These are phyloP conservation scores for Pholis gunnellus DNA, from an alignment of 2,113 vertebrate species.

Conservation along the genomic window DNA sequence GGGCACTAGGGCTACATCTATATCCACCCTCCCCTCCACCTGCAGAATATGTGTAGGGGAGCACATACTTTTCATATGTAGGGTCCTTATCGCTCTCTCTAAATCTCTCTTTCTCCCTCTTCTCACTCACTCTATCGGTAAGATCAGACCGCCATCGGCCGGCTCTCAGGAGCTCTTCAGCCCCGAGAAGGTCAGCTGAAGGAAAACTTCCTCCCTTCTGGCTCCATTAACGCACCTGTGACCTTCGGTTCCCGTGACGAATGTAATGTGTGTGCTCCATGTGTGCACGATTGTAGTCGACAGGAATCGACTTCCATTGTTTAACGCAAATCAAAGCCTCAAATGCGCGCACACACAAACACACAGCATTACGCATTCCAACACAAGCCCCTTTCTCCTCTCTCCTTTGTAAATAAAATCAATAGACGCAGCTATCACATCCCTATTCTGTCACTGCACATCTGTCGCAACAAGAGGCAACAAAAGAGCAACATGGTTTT, in stretches of 20 bases:
- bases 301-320: constrained; percentile 56
- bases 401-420: constrained; percentile 78
- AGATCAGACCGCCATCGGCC: constrained; percentile 64
- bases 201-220: constrained; percentile 71
- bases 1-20: constrained; percentile 80
- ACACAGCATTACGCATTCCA: constrained; percentile 38
- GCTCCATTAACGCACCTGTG: constrained; percentile 66
- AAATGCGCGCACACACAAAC: neutral
- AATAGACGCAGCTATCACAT: constrained; percentile 73
- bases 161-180: constrained; percentile 72
- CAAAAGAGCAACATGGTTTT: constrained; percentile 75
- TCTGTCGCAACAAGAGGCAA: constrained; percentile 73
- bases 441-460: constrained; percentile 71
- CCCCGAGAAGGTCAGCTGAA: constrained; percentile 75
- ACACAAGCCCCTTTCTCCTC: constrained; percentile 47
- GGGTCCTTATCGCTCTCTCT: constrained; percentile 68
- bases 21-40: constrained; percentile 11
- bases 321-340: constrained; percentile 64
- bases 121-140: constrained; percentile 65
- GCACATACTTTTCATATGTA: constrained; percentile 68
- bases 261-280: constrained; percentile 10
- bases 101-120: constrained; percentile 67
- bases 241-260: constrained; percentile 57
- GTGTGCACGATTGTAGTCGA: constrained; percentile 26
- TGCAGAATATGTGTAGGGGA: constrained; percentile 49